Evolutionary conservation across 2,797 vertebrate species (phyloP).

Genomic region (Forpus xanthops): DNA sequence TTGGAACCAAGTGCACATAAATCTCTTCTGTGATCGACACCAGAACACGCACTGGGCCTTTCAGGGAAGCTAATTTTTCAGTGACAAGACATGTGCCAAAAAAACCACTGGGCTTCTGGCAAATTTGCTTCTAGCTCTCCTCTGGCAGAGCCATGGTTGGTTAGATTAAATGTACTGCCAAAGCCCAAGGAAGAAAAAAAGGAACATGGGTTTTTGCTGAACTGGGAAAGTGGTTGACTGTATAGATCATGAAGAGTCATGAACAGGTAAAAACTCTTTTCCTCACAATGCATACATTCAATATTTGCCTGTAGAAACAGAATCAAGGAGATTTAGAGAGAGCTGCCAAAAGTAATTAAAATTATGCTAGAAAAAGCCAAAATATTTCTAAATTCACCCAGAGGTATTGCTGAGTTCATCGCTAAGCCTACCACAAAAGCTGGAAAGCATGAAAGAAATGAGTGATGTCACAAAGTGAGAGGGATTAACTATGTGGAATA

Average conservation of each 20-base stretch:
- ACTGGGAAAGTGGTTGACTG: background rate
- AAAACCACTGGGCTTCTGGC: background rate
- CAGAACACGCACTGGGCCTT: background rate
- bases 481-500: background rate
- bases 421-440: background rate
- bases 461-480: background rate
- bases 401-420: background rate
- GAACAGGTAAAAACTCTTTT: background rate
- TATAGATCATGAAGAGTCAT: background rate
- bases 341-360: background rate
- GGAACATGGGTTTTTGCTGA: background rate
- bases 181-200: background rate
- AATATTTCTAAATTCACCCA: background rate
- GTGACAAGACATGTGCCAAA: background rate
- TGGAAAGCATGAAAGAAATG: background rate
- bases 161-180: accelerated
- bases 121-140: background rate
- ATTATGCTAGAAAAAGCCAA: background rate
- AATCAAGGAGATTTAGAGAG: background rate
- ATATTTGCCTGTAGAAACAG: background rate
- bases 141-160: background rate
- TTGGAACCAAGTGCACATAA: background rate
- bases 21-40: background rate
- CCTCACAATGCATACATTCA: background rate
- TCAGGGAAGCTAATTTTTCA: background rate